Evolutionary conservation across 2,113 vertebrate species (phyloP).

Genomic region (Pseudopipra pipra): DNA sequence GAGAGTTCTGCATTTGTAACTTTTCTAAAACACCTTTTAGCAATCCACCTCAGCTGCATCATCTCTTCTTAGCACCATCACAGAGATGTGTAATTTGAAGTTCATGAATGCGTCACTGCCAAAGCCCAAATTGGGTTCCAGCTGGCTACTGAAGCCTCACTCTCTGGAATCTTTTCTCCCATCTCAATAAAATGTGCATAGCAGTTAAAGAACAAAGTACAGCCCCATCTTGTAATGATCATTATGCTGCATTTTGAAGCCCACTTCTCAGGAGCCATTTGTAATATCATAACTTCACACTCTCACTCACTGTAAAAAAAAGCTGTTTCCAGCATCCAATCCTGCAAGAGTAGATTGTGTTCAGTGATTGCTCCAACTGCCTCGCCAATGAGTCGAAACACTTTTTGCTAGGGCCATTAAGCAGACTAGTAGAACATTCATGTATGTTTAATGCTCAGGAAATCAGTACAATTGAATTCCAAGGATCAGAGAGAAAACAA

Average conservation of each 20-base stretch:
- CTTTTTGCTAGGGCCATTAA: slow-evolving; percentile 45
- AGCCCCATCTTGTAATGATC: neutral
- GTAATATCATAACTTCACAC: neutral
- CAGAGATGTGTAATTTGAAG: neutral
- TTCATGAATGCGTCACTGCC: neutral
- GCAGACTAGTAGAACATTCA: slow-evolving; percentile 26
- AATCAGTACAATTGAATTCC: slow-evolving; percentile 51
- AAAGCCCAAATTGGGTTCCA: neutral
- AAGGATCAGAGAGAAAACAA: slow-evolving; percentile 30
- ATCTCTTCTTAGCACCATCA: neutral
- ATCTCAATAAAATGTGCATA: neutral
- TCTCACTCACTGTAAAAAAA: neutral
- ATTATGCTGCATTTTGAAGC: slow-evolving; percentile 7
- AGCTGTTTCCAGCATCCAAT: neutral
- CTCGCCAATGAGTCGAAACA: slow-evolving; percentile 13
- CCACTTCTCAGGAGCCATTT: slow-evolving; percentile 6
- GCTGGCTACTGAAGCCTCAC: neutral
- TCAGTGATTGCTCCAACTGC: slow-evolving; percentile 37
- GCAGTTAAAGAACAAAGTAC: neutral
- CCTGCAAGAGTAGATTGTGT: neutral
- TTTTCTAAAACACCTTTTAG: neutral
- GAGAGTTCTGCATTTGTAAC: neutral
- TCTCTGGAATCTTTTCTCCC: neutral
- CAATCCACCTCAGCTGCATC: neutral
- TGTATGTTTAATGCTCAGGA: slow-evolving; percentile 40